Evolutionary conservation across 37 sponge, comb jelly and placozoan genomes (phyloP).

Genomic region (Ephydatia muelleri): DNA sequence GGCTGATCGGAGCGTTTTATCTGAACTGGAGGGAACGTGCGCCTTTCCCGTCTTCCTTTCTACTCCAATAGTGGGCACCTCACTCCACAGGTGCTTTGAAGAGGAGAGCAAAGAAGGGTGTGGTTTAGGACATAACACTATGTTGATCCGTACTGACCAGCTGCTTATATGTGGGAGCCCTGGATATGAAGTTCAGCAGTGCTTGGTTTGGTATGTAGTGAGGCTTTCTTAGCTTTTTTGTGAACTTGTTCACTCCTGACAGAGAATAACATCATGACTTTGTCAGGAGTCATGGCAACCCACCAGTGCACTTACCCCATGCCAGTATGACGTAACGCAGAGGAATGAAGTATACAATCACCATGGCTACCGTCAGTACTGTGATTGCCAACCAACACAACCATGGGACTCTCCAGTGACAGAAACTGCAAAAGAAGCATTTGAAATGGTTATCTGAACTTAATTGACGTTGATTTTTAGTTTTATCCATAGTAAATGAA

Average conservation of each 20-base stretch:
- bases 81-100: too few relatives aligned
- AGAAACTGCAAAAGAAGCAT: constrained; percentile 53
- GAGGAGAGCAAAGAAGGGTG: too few relatives aligned
- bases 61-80: too few relatives aligned
- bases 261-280: background rate
- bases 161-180: constrained; percentile 78
- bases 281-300: background rate
- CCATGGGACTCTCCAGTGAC: constrained; percentile 92
- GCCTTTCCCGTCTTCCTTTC: too few relatives aligned
- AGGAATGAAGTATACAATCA: constrained; percentile 76
- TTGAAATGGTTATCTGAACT: background rate
- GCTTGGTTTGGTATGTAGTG: constrained; percentile 88
- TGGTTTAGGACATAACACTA: too few relatives aligned
- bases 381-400: constrained; percentile 76
- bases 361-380: constrained; percentile 42
- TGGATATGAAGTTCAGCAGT: constrained; percentile 83
- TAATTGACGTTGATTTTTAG: too few relatives aligned
- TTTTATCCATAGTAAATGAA: too few relatives aligned
- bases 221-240: constrained; percentile 78
- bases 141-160: constrained; percentile 58
- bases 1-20: too few relatives aligned
- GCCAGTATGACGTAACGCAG: too few relatives aligned
- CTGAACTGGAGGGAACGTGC: too few relatives aligned
- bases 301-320: too few relatives aligned
- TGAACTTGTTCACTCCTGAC: constrained; percentile 89